Evolutionary conservation across 2,113 vertebrate species (phyloP).

Genomic region (Rana temporaria): DNA sequence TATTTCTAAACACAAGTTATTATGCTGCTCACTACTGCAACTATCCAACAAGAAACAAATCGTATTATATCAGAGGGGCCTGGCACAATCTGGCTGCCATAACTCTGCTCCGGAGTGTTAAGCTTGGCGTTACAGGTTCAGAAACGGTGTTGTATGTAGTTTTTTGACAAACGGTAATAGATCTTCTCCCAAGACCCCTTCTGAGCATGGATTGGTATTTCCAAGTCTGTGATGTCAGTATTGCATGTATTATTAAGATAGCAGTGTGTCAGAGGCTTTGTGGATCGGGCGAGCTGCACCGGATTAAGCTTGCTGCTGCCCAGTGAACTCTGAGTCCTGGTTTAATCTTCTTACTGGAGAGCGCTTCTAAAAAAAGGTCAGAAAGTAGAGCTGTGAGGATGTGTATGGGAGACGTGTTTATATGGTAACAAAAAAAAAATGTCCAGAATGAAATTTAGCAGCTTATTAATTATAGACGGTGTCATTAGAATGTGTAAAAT

Average conservation of each 20-base stretch:
- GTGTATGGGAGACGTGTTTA: conserved; percentile 44
- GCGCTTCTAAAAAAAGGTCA: conserved; percentile 60
- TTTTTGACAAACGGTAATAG: not conserved
- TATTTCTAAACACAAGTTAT: too few species aligned
- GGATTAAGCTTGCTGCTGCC: conserved; percentile 47
- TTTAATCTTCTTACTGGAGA: conserved; percentile 61
- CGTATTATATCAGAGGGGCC: not conserved
- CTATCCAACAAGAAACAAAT: not conserved
- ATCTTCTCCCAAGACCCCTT: not conserved
- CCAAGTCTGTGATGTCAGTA: not conserved
- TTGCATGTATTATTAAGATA: not conserved
- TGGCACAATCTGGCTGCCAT: not conserved
- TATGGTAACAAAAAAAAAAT: too few species aligned
- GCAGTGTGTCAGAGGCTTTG: conserved; percentile 40
- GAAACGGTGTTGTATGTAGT: not conserved
- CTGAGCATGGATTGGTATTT: not conserved
- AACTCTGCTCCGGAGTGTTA: not conserved
- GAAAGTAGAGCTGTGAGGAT: conserved; percentile 56
- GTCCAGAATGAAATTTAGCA: too few species aligned
- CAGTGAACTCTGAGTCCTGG: conserved; percentile 58
- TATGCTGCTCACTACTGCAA: too few species aligned
- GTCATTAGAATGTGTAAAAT: too few species aligned
- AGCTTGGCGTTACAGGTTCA: not conserved
- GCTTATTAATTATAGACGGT: too few species aligned
- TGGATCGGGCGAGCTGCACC: conserved; percentile 5